phyloP scores from a whole-genome alignment of 1,140 invertebrate species.

The Drosophila dunni region DNA sequence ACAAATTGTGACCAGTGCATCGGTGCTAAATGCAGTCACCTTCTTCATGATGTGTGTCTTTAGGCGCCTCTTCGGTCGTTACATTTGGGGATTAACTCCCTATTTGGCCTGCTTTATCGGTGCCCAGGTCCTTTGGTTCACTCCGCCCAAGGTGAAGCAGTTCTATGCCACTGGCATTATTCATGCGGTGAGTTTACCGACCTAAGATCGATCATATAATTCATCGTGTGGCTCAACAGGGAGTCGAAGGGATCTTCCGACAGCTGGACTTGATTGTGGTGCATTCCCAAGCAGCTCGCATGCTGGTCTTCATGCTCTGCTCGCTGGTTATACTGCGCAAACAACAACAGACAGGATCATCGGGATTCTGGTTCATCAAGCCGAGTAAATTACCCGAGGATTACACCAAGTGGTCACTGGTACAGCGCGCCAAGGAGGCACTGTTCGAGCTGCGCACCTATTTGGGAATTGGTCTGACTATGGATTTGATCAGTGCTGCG shows the following conservation, averaged over 20 bases:
- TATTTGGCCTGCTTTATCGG: slow-evolving; percentile 36
- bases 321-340: slow-evolving; percentile 46
- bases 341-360: slow-evolving; percentile 39
- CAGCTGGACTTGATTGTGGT: slow-evolving; percentile 41
- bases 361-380: slow-evolving; percentile 64
- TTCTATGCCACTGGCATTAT: slow-evolving; percentile 48
- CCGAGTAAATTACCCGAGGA: slow-evolving; percentile 34
- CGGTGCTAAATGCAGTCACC: slow-evolving; percentile 46
- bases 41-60: slow-evolving; percentile 47
- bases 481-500: slow-evolving; percentile 44
- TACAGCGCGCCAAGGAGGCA: slow-evolving; percentile 6
- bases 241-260: slow-evolving; percentile 42
- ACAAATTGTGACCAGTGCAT: slow-evolving; percentile 24
- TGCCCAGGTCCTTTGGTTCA: slow-evolving; percentile 38
- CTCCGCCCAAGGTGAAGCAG: slow-evolving; percentile 35
- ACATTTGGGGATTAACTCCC: slow-evolving; percentile 22
- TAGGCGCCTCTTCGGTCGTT: slow-evolving; percentile 33
- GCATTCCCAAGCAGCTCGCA: slow-evolving; percentile 40
- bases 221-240: slow-evolving; percentile 21
- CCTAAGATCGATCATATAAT: not conserved
- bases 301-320: slow-evolving; percentile 56
- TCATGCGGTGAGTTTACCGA: slow-evolving; percentile 38
- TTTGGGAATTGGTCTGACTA: slow-evolving; percentile 44
- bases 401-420: slow-evolving; percentile 14
- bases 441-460: slow-evolving; percentile 45